A percentile compares a stretch with the other conserved stretches of the same genome.
These are phyloP conservation scores for Chirona hameri DNA, from an alignment of 2,888 invertebrate species.

Conservation along the genomic window DNA sequence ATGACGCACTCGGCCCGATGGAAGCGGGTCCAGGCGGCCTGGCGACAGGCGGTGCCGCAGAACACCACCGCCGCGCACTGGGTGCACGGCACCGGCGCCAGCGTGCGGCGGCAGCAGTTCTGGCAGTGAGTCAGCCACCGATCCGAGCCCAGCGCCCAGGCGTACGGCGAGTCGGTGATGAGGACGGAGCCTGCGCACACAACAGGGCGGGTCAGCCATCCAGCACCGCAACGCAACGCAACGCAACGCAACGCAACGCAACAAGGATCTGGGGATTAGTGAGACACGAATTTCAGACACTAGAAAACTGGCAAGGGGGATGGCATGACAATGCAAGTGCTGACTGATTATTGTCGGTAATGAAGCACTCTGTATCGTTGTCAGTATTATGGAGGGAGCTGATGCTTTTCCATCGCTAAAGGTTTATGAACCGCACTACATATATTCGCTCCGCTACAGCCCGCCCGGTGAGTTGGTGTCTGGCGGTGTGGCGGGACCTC, in stretches of 20 bases:
- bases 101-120: conserved; percentile 41
- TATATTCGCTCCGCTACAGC: too few relatives aligned
- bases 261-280: too few relatives aligned
- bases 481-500: not conserved
- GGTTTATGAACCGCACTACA: too few relatives aligned
- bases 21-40: conserved; percentile 39
- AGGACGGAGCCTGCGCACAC: conserved; percentile 41
- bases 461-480: not conserved
- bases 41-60: conserved; percentile 41
- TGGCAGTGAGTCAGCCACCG: conserved; percentile 41
- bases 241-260: too few relatives aligned
- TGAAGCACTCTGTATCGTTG: too few relatives aligned
- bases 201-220: not conserved
- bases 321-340: too few relatives aligned
- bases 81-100: conserved; percentile 41
- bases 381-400: too few relatives aligned
- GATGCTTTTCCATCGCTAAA: too few relatives aligned
- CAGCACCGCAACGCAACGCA: not conserved
- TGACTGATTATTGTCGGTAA: too few relatives aligned
- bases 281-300: too few relatives aligned
- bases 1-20: conserved; percentile 42
- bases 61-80: conserved; percentile 42
- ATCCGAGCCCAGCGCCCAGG: conserved; percentile 41
- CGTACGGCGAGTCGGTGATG: conserved; percentile 42
- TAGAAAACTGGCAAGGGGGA: too few relatives aligned